These are phyloP conservation scores for Colletes gigas DNA, from an alignment of 1,140 invertebrate genomes.

Conservation along the genomic window DNA sequence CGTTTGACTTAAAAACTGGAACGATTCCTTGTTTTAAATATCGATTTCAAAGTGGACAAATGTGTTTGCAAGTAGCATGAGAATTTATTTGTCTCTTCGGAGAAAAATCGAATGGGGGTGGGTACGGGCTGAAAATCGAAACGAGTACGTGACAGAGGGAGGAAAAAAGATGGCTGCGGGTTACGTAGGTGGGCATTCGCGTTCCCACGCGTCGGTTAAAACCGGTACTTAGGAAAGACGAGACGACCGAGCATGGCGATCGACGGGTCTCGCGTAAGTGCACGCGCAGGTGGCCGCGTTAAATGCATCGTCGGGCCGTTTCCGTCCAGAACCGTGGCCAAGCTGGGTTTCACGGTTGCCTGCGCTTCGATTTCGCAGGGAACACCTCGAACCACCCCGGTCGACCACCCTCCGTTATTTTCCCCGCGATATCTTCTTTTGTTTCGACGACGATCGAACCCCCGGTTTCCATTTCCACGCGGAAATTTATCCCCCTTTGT, in stretches of 20 bases:
- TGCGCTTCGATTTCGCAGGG: conserved; percentile 5
- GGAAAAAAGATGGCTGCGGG: neutral
- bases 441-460: no score
- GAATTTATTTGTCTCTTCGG: no score
- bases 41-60: no score
- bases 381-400: neutral
- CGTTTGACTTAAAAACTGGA: no score
- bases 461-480: no score
- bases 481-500: no score
- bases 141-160: neutral
- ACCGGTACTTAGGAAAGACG: conserved; percentile 56
- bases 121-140: neutral
- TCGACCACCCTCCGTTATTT: neutral
- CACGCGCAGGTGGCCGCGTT: conserved; percentile 21
- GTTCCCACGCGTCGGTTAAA: conserved; percentile 47
- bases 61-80: no score
- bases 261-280: conserved; percentile 10
- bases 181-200: conserved; percentile 29
- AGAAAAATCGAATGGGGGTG: no score
- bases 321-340: neutral
- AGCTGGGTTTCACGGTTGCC: conserved; percentile 11
- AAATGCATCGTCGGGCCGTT: neutral
- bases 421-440: neutral
- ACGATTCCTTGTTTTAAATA: no score
- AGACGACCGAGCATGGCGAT: conserved; percentile 33